Percentiles rank a stretch among this genome's conserved stretches.
Conservation (phyloP, 2,797 vertebrate genomes). For the Micrastur ruficollis region DNA sequence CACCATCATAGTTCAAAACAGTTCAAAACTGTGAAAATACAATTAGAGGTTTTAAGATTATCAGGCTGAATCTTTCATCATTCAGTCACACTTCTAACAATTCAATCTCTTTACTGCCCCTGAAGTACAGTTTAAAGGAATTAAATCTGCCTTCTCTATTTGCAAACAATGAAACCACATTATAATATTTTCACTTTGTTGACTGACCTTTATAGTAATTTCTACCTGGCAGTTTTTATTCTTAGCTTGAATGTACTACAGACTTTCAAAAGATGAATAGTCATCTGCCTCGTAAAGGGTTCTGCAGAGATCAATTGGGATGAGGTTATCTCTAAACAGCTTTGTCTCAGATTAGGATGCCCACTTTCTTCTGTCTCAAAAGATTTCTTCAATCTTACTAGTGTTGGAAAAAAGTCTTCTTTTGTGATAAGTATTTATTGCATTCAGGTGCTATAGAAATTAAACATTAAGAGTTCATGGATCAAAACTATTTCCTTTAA, state of each 20-base stretch:
- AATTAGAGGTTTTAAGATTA: neutral
- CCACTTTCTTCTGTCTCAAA: neutral
- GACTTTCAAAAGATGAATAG: neutral
- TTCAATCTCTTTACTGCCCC: neutral
- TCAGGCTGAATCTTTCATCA: neutral
- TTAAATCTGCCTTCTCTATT: neutral
- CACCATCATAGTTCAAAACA: neutral
- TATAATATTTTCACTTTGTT: neutral
- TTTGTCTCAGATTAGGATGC: neutral
- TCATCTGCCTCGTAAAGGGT: neutral
- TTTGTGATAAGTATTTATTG: neutral
- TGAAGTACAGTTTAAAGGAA: neutral
- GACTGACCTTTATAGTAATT: neutral
- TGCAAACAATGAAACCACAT: neutral
- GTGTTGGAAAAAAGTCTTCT: neutral
- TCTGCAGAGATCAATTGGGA: neutral
- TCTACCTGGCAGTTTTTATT: neutral
- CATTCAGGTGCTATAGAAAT: neutral
- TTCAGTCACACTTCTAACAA: neutral
- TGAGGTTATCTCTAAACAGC: neutral
- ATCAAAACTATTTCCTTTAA: neutral
- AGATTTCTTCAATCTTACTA: neutral
- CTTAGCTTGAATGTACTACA: neutral
- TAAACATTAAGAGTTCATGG: neutral
- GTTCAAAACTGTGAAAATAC: neutral